phyloP scores from a whole-genome alignment of 2,113 vertebrate species.

The Mus spicilegus region DNA sequence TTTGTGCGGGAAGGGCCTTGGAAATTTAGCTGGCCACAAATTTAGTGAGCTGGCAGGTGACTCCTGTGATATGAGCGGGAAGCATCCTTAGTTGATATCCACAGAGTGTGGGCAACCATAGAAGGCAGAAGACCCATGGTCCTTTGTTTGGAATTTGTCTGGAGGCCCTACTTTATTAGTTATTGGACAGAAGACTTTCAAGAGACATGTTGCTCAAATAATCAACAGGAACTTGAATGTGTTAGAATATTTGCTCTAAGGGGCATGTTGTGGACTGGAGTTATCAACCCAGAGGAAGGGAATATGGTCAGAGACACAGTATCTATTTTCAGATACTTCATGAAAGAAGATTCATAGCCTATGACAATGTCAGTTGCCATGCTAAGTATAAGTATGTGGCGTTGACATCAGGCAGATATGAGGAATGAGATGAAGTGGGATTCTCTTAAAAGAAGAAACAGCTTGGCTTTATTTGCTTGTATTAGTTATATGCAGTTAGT shows the following conservation, averaged over 20 bases:
- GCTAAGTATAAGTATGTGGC: background rate
- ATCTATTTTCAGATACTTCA: background rate
- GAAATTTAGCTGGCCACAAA: background rate
- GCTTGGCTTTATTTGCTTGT: background rate
- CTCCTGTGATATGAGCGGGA: background rate
- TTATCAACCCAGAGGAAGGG: background rate
- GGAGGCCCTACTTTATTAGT: background rate
- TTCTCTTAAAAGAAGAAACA: background rate
- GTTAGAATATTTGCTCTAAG: background rate
- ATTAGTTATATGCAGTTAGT: background rate
- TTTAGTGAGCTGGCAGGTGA: background rate
- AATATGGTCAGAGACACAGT: background rate
- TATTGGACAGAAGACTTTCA: background rate
- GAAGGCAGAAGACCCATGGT: background rate
- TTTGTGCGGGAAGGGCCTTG: background rate
- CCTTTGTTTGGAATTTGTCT: slow-evolving; percentile 7
- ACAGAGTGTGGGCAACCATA: background rate
- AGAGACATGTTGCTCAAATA: background rate
- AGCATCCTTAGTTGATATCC: background rate
- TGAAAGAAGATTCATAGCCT: background rate
- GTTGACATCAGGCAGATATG: background rate
- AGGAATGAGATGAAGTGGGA: background rate
- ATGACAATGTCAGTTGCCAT: background rate
- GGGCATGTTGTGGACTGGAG: background rate
- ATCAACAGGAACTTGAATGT: background rate